A percentile compares a stretch with the other conserved stretches of the same genome.
Conservation (phyloP, 2,888 invertebrate genomes). For the Gastracanthus pulcherrimus region DNA sequence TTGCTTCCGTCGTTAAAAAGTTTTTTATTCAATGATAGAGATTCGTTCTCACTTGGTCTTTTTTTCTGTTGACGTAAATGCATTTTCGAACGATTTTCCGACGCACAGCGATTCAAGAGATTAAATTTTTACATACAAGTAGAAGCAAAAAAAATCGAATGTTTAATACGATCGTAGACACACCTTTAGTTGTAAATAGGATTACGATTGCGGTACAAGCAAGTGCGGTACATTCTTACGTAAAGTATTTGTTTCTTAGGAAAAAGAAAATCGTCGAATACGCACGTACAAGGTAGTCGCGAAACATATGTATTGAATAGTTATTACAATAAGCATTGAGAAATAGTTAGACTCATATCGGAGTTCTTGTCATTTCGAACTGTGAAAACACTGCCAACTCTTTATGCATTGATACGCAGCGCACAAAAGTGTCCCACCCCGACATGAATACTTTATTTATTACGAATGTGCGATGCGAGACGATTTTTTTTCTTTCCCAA, state of each 20-base stretch:
- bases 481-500: background rate
- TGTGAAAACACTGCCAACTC: slow-evolving; percentile 17
- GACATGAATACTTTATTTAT: background rate
- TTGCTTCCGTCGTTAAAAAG: background rate
- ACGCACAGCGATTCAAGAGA: no score
- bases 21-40: no score
- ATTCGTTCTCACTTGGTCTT: background rate
- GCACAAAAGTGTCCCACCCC: background rate
- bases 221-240: slow-evolving; percentile 29
- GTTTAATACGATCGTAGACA: slow-evolving; percentile 34
- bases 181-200: slow-evolving; percentile 19
- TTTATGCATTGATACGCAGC: background rate
- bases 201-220: background rate
- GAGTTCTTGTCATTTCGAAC: slow-evolving; percentile 6
- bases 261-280: background rate
- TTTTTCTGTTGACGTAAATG: background rate
- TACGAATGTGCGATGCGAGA: no score
- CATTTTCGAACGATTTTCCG: no score
- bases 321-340: background rate
- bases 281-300: background rate
- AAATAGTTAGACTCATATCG: background rate
- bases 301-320: no score
- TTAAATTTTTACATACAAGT: no score
- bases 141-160: no score
- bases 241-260: background rate